A percentile compares a stretch with the other conserved stretches of the same genome.
phyloP scores from a whole-genome alignment of 2,113 vertebrate genomes.

The Drymodes brunneopygia region DNA sequence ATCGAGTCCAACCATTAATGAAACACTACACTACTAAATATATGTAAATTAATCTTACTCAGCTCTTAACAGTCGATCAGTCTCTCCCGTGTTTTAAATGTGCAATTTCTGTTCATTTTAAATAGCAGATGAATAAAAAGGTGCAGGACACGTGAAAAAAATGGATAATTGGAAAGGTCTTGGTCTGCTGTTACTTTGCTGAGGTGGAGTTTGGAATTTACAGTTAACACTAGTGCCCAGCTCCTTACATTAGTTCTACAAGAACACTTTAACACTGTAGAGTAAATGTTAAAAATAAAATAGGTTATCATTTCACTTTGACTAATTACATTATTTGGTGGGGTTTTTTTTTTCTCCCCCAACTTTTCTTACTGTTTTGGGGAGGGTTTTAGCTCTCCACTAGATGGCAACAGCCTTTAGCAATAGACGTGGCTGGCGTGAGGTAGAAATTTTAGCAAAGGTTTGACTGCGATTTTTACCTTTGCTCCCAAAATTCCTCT shows the following conservation, averaged over 20 bases:
- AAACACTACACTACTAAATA: neutral
- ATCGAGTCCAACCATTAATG: neutral
- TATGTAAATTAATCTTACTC: neutral
- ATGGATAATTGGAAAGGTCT: neutral
- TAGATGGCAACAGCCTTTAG: slow-evolving; percentile 15
- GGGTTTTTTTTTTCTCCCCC: rapidly evolving
- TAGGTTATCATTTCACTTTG: neutral
- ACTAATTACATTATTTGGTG: neutral
- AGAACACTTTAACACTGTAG: neutral
- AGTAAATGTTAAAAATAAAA: neutral
- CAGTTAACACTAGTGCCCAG: neutral
- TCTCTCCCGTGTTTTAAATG: neutral
- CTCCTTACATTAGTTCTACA: neutral
- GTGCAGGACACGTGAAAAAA: neutral
- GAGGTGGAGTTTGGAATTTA: neutral
- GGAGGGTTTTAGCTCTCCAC: neutral
- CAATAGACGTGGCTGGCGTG: neutral
- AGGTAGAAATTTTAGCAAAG: neutral
- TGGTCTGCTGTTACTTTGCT: neutral
- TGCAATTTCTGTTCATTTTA: neutral
- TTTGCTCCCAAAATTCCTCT: neutral
- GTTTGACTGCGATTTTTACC: neutral
- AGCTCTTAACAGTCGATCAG: neutral
- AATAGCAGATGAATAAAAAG: neutral
- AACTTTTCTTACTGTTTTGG: neutral